Evolutionary conservation across 2,113 vertebrate genomes (phyloP).

Genomic region (Otolemur garnettii): DNA sequence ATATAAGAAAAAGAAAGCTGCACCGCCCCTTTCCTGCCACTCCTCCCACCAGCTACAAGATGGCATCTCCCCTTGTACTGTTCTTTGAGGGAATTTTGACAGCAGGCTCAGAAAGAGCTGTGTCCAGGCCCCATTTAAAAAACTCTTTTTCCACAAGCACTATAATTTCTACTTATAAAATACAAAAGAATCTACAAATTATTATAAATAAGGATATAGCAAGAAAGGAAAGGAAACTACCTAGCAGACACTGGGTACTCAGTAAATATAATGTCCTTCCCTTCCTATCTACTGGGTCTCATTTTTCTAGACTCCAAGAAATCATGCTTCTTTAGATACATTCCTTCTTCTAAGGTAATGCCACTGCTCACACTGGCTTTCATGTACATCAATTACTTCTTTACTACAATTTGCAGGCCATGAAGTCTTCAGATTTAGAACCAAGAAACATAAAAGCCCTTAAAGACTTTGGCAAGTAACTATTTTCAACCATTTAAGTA

Average conservation of each 20-base stretch:
- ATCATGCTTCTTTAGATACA: not conserved
- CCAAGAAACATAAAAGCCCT: not conserved
- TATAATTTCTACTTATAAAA: constrained; percentile 34
- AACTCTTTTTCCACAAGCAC: not conserved
- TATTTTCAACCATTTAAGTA: not conserved
- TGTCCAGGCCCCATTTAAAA: constrained; percentile 12
- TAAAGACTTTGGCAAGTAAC: not conserved
- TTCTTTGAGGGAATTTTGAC: constrained; percentile 69
- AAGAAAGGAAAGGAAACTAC: not conserved
- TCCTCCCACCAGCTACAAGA: not conserved
- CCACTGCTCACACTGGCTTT: not conserved
- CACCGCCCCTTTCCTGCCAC: not conserved
- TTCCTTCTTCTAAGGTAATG: not conserved
- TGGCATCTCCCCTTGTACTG: constrained; percentile 53
- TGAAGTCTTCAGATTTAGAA: not conserved
- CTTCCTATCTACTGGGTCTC: not conserved
- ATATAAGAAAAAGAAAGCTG: not conserved
- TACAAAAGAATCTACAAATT: not conserved
- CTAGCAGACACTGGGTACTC: not conserved
- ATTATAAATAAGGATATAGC: not conserved
- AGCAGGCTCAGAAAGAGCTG: not conserved
- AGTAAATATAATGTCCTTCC: not conserved
- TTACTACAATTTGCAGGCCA: not conserved
- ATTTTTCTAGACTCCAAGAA: not conserved
- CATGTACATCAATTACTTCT: not conserved